Evolutionary conservation across 2,113 vertebrate species (phyloP), one percentile per base, ranked within the genome.

Genomic region (Melanerpes aurifrons): DNA sequence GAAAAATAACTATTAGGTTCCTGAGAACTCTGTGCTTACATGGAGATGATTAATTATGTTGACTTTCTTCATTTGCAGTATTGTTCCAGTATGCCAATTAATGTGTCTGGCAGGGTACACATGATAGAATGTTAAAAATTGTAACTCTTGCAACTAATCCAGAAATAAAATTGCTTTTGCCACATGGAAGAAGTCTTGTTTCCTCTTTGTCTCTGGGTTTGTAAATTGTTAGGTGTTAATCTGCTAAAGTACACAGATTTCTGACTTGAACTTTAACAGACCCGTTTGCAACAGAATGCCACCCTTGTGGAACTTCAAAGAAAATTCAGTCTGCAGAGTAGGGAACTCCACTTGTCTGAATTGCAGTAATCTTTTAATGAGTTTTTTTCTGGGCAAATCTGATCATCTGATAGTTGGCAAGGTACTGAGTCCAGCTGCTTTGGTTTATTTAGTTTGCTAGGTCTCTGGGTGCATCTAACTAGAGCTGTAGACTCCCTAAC

Each of bases 101-200:
- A 86, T 35, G 25, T 64, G 18, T 77, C 73, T 87, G 87, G 29
- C 18, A 66, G 19, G 17, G 19, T 81, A 62, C 12, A 40, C 13
- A 9, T n/a, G 21, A 68, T 70, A 62, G 28, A 76, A 45, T 53
- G 79, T 81, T 92, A 48, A 20, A 63, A 74, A 43, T 62, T 14
- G 80, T 74, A 50, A 80, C 26, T 94, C 47, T 69, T 68, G 31
- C 4, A 85, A 32, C 18, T 61, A 83, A 88, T 91, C 17, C 45
- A 71, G 61, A 70, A 97, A 97, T 97, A 97, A 96, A 97, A 83
- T 62, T 70, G 31, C 20, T 22, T 58, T 92, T 96, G 93, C 89
- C 89, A 95, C 95, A 92, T 56, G 31, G 31, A 84, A 82, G 35
- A 84, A 89, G 31, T 73, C 40, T 83, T 81, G 9, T 77, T 87